Conservation (phyloP, 2,113 vertebrate species). For the Neolamprologus sp. region DNA sequence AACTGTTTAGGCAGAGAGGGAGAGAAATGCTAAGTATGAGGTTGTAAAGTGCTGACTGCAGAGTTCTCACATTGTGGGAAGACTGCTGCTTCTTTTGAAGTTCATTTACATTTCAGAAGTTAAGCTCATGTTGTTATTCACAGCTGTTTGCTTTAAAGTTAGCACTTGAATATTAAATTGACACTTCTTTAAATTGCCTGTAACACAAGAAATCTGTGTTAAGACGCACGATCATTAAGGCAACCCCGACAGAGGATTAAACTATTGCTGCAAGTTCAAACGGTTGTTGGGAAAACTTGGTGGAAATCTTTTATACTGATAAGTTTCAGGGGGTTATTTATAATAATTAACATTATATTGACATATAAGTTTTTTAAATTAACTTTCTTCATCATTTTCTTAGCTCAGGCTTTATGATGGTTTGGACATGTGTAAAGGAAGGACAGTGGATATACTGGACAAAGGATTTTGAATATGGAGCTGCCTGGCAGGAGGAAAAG, state of each 20-base stretch:
- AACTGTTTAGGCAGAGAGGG: background rate
- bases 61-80: background rate
- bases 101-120: conserved; percentile 5
- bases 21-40: background rate
- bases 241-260: background rate
- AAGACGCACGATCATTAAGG: background rate
- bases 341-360: background rate
- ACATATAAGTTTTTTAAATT: rapidly evolving
- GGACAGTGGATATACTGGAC: background rate
- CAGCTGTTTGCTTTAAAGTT: background rate
- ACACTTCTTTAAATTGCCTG: background rate
- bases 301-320: rapidly evolving
- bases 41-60: background rate
- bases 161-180: background rate
- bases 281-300: background rate
- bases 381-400: background rate
- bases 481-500: background rate
- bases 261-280: background rate
- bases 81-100: background rate
- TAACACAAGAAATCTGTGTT: background rate
- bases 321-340: background rate
- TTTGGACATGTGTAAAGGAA: background rate
- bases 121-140: background rate
- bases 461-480: background rate
- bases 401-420: background rate